These are phyloP conservation scores for Sphaeramia orbicularis DNA, from an alignment of 2,797 vertebrate genomes.

Conservation along the genomic window DNA sequence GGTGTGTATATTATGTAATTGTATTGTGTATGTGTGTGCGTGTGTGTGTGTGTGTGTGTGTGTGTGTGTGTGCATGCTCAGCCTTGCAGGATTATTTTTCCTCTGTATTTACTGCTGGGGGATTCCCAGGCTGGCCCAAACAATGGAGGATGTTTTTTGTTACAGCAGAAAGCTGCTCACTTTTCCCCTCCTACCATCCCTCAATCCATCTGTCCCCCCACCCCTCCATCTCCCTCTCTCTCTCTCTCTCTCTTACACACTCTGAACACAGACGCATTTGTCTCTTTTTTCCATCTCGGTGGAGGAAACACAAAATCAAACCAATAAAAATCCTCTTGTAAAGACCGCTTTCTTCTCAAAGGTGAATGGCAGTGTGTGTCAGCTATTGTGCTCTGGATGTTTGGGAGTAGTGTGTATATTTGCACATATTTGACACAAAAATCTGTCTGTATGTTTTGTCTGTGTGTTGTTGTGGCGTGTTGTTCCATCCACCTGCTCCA, in stretches of 20 bases:
- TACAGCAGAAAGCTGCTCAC: slow-evolving; percentile 57
- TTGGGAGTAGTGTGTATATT: not conserved
- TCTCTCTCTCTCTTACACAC: slow-evolving; percentile 33
- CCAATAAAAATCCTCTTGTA: slow-evolving; percentile 35
- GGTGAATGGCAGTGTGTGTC: slow-evolving; percentile 16
- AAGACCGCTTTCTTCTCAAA: slow-evolving; percentile 20
- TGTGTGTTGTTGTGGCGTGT: slow-evolving; percentile 9
- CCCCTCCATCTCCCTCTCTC: slow-evolving; percentile 10
- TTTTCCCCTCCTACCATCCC: slow-evolving; percentile 40
- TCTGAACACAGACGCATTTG: slow-evolving; percentile 36
- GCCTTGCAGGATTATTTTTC: slow-evolving; percentile 59
- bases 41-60: slow-evolving; percentile 4
- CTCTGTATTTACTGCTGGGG: slow-evolving; percentile 56
- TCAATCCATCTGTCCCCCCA: slow-evolving; percentile 51
- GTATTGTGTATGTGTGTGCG: slow-evolving; percentile 1
- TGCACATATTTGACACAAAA: not conserved
- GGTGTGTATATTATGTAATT: slow-evolving; percentile 19
- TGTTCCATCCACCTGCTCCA: slow-evolving; percentile 16
- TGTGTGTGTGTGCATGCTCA: not conserved
- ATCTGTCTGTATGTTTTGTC: slow-evolving; percentile 4
- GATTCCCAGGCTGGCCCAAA: slow-evolving; percentile 67
- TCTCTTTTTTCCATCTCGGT: slow-evolving; percentile 41
- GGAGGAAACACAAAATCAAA: slow-evolving; percentile 45
- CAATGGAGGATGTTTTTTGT: slow-evolving; percentile 60
- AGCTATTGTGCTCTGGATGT: slow-evolving; percentile 7